Base-by-base conservation (phyloP, 2,113 vertebrate genomes). In the Fulmarus glacialis region DNA sequence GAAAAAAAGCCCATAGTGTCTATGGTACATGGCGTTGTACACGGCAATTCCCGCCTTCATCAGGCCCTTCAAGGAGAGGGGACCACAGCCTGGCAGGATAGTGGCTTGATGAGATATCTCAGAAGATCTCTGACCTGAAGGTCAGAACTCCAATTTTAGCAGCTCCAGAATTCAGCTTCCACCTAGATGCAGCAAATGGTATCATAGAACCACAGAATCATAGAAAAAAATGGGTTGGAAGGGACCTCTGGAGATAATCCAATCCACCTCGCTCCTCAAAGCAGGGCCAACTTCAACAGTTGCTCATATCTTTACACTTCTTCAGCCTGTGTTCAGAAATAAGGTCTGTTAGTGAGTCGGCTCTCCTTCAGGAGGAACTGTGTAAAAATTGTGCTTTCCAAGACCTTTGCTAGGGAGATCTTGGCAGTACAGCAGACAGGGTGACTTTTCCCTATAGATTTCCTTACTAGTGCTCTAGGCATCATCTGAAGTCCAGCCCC, bases 281-380 rank as follows among this genome's bases (percentile, higher is more conserved):
- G 52, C 82, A 85, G 74, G 90, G 95, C 92, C 90, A 95, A 85
- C 50, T 95, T 85, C 84, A 96, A 90, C 94, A 96, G 87, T 95
- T 96, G 94, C 93, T 95, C 93, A 95, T 87, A 68, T 90, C 96
- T 85, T 91, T 88, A 84, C 92, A 92, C 58, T 93, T 81, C 43
- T 95, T 82, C 87, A 95, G 60, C 75, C 66, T 89, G 56, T 66
- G 72, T 62, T 94, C 82, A 80, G 90, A 93, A 97, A 94, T 87
- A 64, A 90, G 82, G 84, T 60, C 87, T 90, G 71, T 42, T 82
- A 58, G 29, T 32, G 70, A 85, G 45, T n/a, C 62, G 94, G 81
- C 56, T 95, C 87, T 78, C 16, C 18, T 87, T 82, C 48, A 82
- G 47, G 81, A 82, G 40, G 36, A 79, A 26, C n/a, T 64, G 43